A percentile compares a stretch with the other conserved stretches of the same genome.
Evolutionary conservation across 2,797 vertebrate genomes (phyloP).

Genomic region (Selene dorsalis): DNA sequence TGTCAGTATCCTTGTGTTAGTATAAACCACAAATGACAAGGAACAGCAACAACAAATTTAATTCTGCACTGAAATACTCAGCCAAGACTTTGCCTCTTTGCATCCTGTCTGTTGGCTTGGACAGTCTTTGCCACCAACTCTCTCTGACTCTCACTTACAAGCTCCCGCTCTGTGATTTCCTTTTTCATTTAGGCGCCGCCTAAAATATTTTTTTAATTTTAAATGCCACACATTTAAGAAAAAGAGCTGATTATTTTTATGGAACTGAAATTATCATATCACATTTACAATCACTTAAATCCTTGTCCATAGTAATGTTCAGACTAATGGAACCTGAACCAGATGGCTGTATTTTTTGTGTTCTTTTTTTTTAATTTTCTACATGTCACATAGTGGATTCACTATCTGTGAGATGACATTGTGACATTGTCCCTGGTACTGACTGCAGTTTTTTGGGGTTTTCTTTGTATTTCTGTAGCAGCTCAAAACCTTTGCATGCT

Average conservation of each 20-base stretch:
- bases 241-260: background rate
- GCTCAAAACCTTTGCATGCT: background rate
- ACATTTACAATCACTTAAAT: slow-evolving; percentile 20
- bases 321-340: slow-evolving; percentile 4
- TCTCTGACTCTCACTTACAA: slow-evolving; percentile 51
- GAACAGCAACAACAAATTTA: background rate
- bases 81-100: slow-evolving; percentile 46
- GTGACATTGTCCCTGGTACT: background rate
- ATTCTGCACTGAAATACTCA: background rate
- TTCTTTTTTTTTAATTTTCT: background rate
- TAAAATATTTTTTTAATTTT: background rate
- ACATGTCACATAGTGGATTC: slow-evolving; percentile 14
- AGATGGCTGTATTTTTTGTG: slow-evolving; percentile 17
- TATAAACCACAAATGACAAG: slow-evolving; percentile 22
- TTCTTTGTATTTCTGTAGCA: slow-evolving; percentile 34
- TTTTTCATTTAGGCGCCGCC: background rate
- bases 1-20: slow-evolving; percentile 6
- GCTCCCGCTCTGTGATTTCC: slow-evolving; percentile 26
- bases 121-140: slow-evolving; percentile 29
- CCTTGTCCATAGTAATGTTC: background rate
- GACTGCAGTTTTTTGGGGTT: slow-evolving; percentile 41
- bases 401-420: slow-evolving; percentile 5
- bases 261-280: slow-evolving; percentile 9
- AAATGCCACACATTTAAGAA: slow-evolving; percentile 8
- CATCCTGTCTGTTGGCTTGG: slow-evolving; percentile 38